Evolutionary conservation across 2,888 invertebrate species (phyloP), one percentile per base, ranked within the genome.

Genomic region (Hecatera dysodea): DNA sequence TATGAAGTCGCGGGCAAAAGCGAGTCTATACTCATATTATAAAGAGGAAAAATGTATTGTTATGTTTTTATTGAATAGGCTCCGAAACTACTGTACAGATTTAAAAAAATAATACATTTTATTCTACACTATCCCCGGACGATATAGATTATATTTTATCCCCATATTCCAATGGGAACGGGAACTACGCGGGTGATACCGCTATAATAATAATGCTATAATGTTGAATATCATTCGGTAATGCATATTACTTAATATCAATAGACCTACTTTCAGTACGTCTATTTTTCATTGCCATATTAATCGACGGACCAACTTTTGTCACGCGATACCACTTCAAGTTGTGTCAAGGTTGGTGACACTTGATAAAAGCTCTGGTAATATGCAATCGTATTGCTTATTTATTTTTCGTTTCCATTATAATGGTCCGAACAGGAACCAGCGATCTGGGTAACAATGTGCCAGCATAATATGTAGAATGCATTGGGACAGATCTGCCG

Each of bases 321-420:
- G 79, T 82, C 81, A 81, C 82, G 81, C 82, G 42, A 81, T 27
- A 39, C 56, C 36, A 70, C 67, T 81, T 78, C 59, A 65, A 69
- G 67, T 57, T 57, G 33, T 78, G 75, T 57, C 76, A 75, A 75
- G 80, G 69, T 50, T 61, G 24, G 39, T 52, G 24, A 57, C 61
- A 62, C 29, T 76, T 44, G 29, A 24, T 19, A 24, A 27, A 36
- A 11, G 11, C 33, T 17, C 39, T 48, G 39, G 48, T 36, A 42
- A 12, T 33, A 46, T 36, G 36, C 44, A 60, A 17, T 6, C 9
- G n/a, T 27, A 27, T 62, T 53, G 22, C 8, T 56, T 36, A 12
- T 22, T 22, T 22, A 17, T 22, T 17, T 15, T 12, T 22, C 0
- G 22, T 22, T 39, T 17, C 7, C 11, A 22, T 22, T 6, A 24